phyloP scores from a whole-genome alignment of 2,113 vertebrate species.

The Chunga burmeisteri region DNA sequence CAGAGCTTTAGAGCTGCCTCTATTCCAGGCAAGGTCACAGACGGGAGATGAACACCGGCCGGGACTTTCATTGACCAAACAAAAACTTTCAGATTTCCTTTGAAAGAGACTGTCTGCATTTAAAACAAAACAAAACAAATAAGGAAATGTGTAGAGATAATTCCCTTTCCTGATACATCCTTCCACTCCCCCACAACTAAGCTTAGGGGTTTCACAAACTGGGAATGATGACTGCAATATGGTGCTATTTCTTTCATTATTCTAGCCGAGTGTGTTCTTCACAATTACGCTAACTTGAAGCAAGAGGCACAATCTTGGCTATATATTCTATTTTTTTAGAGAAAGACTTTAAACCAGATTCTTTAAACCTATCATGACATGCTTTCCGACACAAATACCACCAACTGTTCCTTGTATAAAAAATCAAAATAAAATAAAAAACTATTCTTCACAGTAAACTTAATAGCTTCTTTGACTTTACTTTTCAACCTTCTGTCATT shows the following conservation, averaged over 20 bases:
- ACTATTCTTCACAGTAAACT: neutral
- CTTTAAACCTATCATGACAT: neutral
- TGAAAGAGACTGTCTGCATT: neutral
- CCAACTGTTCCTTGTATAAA: neutral
- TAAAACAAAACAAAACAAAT: neutral
- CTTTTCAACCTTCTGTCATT: neutral
- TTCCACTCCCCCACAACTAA: neutral
- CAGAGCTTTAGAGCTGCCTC: conserved; percentile 14
- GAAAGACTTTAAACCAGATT: neutral
- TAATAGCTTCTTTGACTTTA: neutral
- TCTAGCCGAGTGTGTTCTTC: neutral
- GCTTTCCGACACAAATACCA: neutral
- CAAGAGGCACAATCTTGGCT: neutral
- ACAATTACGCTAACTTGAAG: neutral
- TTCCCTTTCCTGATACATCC: neutral
- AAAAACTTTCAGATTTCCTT: neutral
- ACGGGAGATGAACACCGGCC: neutral
- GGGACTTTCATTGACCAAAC: neutral
- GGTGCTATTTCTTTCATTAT: neutral
- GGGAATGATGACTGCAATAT: neutral
- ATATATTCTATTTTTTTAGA: neutral
- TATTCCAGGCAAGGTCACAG: neutral
- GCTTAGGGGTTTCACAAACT: neutral
- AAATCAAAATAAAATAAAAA: neutral
- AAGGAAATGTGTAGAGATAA: neutral